Base-by-base conservation (phyloP, 1,140 invertebrate genomes). In the Pseudomyrmex pallidus region DNA sequence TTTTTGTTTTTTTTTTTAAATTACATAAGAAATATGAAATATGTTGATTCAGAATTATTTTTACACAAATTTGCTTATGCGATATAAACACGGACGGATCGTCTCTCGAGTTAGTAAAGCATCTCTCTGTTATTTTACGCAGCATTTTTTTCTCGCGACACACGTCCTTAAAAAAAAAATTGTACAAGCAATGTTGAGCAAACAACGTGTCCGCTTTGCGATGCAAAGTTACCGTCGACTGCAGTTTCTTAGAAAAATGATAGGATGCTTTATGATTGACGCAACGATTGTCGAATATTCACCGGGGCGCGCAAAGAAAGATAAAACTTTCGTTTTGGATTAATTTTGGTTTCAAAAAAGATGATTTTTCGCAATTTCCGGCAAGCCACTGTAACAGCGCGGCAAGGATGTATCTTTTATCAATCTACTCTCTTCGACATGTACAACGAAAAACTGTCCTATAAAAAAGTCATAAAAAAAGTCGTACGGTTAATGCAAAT, bases 171-270 rank as follows among this genome's bases (percentile, higher is more conserved):
- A 20, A 25, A 80, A 72, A 20, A 25, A 80, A 80, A 59, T 80
- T 80, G 44, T 61, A 20, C 12, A 46, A 56, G 52, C 2, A 25
- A 25, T 48, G 76, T 59, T 59, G 59, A 80, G n/a, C 44, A 78
- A 78, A 68, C 17, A 57, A 46, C 25, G 35, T 17, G 62, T 78
- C 17, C 13, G 22, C 64, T 78, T 78, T 56, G 64, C 54, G 64
- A 59, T 59, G 76, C 64, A 72, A 59, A 80, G 44, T 80, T 50
- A 61, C 66, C 54, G 70, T 80, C 54, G 22, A 50, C 44, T 25
- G 22, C 46, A 25, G 15, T 80, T 35, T 80, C 76, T 72, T 80
- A 72, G 76, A 80, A 80, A 35, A 80, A 72, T 80, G 66, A 80
- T 80, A 70, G 66, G 54, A 80, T 56, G 35, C 17, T 44, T 80